Evolutionary conservation across 2,113 vertebrate species (phyloP), one percentile per base, ranked within the genome.

Genomic region (Pitta sordida): DNA sequence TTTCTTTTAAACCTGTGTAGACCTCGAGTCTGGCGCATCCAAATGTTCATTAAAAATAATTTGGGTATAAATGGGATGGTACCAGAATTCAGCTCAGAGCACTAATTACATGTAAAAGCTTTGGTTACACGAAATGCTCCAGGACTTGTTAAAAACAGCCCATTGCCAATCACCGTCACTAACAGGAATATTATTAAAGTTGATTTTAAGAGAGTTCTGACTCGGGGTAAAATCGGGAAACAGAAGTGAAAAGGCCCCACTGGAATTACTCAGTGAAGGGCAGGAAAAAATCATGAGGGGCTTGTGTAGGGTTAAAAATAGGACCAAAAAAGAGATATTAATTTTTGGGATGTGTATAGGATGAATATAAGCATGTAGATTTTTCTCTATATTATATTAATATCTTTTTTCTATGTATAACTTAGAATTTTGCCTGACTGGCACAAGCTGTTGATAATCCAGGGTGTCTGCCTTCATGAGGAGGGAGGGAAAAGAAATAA

Each of bases 41-140:
- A 44, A 82, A 68, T 13, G 36, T 83, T 95, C 71, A 91, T 90
- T 96, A 63, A 37, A 75, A 90, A 56, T 80, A 39, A 91, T 94
- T 90, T 44, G 74, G 71, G 30, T 92, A 70, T 74, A 94, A 87
- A 91, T 95, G 70, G 39, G 74, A 44, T 80, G 80, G 83, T 90
- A 81, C 34, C 88, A 91, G 84, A 76, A 77, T 36, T 79, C 73
- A 75, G 74, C 83, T 96, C 91, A 30, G 90, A 95, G 71, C 90
- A 55, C 85, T 97, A 94, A 96, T 96, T 97, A 96, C 83, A 13
- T 68, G 24, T 93, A 86, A 95, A 96, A 93, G 73, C 93, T 96
- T 88, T 94, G 78, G 68, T 95, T 92, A 77, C 39, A 9, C 59
- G 92, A 85, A 71, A 32, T 15, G 14, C 63, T 92, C 36, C 14